Percentiles rank a stretch among this genome's conserved stretches.
Conservation (phyloP, 2,888 invertebrate species). For the Catonia carolina region DNA sequence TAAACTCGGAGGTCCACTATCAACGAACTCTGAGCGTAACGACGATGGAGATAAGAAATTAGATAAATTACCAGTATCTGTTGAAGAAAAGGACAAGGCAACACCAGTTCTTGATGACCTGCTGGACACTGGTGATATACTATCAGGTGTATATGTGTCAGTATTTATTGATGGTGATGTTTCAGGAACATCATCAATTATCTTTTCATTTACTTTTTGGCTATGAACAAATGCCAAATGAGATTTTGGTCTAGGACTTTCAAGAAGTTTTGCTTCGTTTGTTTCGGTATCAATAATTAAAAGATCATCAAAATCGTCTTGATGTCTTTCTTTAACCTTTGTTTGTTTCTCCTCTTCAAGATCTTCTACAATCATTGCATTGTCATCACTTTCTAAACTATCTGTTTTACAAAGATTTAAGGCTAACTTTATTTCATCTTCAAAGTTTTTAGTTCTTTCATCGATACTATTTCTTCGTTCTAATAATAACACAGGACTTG, state of each 20-base stretch:
- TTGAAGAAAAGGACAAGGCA: conserved; percentile 29
- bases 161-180: conserved; percentile 21
- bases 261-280: conserved; percentile 45
- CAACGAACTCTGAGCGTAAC: conserved; percentile 31
- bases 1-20: conserved; percentile 30
- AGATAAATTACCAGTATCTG: conserved; percentile 34
- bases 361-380: conserved; percentile 39
- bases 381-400: conserved; percentile 29
- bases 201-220: conserved; percentile 17
- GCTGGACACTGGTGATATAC: conserved; percentile 29
- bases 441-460: conserved; percentile 24
- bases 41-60: conserved; percentile 36
- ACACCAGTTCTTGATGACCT: conserved; percentile 22
- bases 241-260: conserved; percentile 36
- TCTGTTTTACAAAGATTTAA: conserved; percentile 31
- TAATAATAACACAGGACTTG: conserved; percentile 33
- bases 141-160: conserved; percentile 30
- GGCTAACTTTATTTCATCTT: conserved; percentile 33
- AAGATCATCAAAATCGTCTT: conserved; percentile 42
- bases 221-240: conserved; percentile 36
- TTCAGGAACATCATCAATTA: conserved; percentile 15
- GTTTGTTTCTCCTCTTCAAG: conserved; percentile 38
- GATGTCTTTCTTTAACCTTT: conserved; percentile 17
- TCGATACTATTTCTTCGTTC: conserved; percentile 26
- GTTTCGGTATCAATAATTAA: conserved; percentile 47